Percentiles rank a stretch among this genome's conserved stretches.
phyloP scores from a whole-genome alignment of 2,888 invertebrate species.

The Gortyna flavago region DNA sequence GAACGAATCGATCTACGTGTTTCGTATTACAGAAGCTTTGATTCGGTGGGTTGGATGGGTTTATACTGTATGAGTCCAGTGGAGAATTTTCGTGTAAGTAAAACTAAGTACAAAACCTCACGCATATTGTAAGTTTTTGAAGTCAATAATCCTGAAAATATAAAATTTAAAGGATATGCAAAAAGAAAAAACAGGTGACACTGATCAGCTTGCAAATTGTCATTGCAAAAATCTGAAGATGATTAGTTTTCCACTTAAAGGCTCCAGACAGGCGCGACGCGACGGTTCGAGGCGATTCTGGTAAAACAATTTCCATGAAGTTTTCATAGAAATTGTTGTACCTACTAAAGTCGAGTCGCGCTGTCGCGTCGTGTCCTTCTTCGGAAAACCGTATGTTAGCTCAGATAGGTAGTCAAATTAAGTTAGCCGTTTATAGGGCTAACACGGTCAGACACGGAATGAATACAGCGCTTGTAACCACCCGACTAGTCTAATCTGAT shows the following conservation, averaged over 20 bases:
- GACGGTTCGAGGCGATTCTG: background rate
- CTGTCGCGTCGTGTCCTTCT: too few relatives aligned
- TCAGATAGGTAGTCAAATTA: background rate
- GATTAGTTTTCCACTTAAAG: background rate
- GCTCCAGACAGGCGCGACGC: too few relatives aligned
- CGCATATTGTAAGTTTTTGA: background rate
- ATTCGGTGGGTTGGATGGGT: slow-evolving; percentile 65
- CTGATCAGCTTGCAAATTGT: background rate
- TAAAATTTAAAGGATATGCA: background rate
- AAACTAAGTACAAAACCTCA: background rate
- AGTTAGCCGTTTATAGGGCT: background rate
- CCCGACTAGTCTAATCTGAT: too few relatives aligned
- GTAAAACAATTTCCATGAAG: background rate
- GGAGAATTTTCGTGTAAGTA: background rate
- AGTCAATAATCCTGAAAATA: background rate
- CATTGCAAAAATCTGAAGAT: background rate
- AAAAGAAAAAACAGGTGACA: background rate
- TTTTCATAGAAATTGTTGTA: too few relatives aligned
- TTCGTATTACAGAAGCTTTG: slow-evolving; percentile 84
- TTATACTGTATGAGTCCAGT: slow-evolving; percentile 43
- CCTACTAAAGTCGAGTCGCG: too few relatives aligned
- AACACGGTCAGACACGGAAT: too few relatives aligned
- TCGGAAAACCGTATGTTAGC: too few relatives aligned
- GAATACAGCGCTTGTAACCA: too few relatives aligned
- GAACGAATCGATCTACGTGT: slow-evolving; percentile 87